Conservation (phyloP, 2,888 invertebrate species). For the Hypsopygia costalis region DNA sequence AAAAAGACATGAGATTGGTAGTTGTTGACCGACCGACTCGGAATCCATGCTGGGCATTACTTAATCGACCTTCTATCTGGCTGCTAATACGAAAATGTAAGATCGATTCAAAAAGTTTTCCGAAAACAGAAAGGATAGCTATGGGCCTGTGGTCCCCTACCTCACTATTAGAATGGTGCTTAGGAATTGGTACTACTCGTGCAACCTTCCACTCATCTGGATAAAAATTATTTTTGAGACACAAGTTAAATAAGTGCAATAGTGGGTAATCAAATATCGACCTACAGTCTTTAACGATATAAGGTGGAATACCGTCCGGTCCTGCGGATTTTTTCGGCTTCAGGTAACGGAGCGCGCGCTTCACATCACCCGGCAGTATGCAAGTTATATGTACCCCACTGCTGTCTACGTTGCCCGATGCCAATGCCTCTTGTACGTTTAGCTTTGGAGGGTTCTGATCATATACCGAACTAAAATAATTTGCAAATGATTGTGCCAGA, state of each 20-base stretch:
- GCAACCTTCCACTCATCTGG: background rate
- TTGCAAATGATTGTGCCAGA: too few species aligned
- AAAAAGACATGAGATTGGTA: background rate
- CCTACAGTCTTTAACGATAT: background rate
- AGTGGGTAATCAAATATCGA: background rate
- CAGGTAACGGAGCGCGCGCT: background rate
- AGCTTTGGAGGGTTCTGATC: too few species aligned
- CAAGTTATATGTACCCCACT: too few species aligned
- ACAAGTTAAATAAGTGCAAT: background rate
- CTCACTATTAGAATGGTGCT: background rate
- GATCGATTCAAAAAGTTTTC: background rate
- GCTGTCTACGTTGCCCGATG: too few species aligned
- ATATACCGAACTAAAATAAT: too few species aligned
- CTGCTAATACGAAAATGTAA: background rate
- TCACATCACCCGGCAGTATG: too few species aligned
- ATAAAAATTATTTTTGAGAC: background rate
- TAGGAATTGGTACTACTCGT: background rate
- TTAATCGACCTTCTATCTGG: background rate
- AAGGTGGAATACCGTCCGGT: background rate
- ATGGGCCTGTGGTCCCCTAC: background rate
- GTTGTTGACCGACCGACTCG: background rate
- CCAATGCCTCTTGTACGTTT: too few species aligned
- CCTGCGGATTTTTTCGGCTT: background rate
- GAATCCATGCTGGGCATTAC: background rate
- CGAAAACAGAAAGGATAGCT: background rate